Percentiles rank a stretch among this genome's conserved stretches.
Evolutionary conservation across 53 echinoderm and acorn worm genomes (phyloP).

Genomic region (Holothuria leucospilota): DNA sequence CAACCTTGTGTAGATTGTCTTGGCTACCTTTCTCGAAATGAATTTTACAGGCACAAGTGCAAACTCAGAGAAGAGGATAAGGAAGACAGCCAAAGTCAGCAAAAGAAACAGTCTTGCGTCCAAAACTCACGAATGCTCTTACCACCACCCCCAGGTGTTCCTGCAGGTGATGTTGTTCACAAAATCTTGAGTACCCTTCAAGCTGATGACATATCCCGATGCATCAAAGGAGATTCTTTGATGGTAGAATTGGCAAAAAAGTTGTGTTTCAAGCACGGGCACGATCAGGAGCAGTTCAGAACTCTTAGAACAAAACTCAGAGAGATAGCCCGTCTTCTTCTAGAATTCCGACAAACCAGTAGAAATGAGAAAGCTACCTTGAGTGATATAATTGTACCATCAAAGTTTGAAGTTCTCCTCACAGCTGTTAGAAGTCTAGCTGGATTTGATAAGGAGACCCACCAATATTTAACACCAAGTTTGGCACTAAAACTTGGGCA

Average conservation of each 20-base stretch:
- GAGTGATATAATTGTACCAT: constrained; percentile 53
- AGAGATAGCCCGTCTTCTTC: constrained; percentile 55
- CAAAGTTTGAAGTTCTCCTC: constrained; percentile 52
- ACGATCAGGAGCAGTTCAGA: constrained; percentile 50
- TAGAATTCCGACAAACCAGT: constrained; percentile 43
- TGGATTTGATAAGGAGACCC: constrained; percentile 61
- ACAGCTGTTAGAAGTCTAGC: constrained; percentile 59
- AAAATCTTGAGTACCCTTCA: neutral
- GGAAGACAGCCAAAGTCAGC: neutral
- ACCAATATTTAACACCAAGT: constrained; percentile 63
- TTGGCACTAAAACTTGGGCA: constrained; percentile 55
- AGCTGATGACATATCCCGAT: constrained; percentile 41
- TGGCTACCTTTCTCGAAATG: constrained; percentile 55
- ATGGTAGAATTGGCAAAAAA: constrained; percentile 51
- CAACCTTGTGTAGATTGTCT: constrained; percentile 63
- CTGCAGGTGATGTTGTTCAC: constrained; percentile 8
- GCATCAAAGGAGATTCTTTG: constrained; percentile 60
- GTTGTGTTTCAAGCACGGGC: constrained; percentile 52
- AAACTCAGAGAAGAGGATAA: constrained; percentile 12
- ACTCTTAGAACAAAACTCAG: constrained; percentile 55
- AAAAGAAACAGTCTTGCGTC: neutral
- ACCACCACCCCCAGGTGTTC: constrained; percentile 12
- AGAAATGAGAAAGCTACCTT: constrained; percentile 53
- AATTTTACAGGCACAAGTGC: constrained; percentile 66
- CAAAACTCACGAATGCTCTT: constrained; percentile 6